Conservation (phyloP, 2,888 invertebrate genomes). For the Lamellibrachia columna region DNA sequence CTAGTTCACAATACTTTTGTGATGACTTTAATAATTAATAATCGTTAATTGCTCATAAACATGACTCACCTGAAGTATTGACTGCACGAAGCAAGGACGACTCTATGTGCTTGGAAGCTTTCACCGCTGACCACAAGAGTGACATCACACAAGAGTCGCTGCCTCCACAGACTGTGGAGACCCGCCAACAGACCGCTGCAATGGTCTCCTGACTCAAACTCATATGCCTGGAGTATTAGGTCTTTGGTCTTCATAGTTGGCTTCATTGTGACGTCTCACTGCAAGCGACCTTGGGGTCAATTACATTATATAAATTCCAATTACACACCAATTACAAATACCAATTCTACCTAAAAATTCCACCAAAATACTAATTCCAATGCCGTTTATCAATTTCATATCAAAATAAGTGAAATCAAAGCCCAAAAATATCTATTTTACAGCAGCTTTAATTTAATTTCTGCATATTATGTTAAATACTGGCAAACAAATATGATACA, state of each 20-base stretch:
- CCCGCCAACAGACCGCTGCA: slow-evolving; percentile 72
- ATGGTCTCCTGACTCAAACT: slow-evolving; percentile 72
- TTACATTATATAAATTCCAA: no score
- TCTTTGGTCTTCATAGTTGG: not conserved
- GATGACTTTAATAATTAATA: no score
- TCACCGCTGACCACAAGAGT: slow-evolving; percentile 75
- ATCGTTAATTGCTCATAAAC: no score
- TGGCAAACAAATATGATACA: not conserved
- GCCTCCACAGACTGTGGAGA: slow-evolving; percentile 72
- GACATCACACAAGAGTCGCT: slow-evolving; percentile 75
- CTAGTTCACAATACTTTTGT: no score
- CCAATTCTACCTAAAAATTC: no score
- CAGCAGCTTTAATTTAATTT: no score
- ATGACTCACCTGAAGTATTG: slow-evolving; percentile 73
- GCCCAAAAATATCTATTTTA: no score
- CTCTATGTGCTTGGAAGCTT: slow-evolving; percentile 76
- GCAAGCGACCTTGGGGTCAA: not conserved
- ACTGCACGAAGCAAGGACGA: slow-evolving; percentile 77
- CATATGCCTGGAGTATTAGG: not conserved
- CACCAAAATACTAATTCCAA: no score
- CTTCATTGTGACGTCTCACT: not conserved
- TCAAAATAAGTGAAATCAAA: no score
- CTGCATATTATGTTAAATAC: no score
- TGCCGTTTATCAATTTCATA: no score
- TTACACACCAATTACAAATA: no score